Conservation (phyloP, 1,140 invertebrate genomes). For the Cydia pomonella region DNA sequence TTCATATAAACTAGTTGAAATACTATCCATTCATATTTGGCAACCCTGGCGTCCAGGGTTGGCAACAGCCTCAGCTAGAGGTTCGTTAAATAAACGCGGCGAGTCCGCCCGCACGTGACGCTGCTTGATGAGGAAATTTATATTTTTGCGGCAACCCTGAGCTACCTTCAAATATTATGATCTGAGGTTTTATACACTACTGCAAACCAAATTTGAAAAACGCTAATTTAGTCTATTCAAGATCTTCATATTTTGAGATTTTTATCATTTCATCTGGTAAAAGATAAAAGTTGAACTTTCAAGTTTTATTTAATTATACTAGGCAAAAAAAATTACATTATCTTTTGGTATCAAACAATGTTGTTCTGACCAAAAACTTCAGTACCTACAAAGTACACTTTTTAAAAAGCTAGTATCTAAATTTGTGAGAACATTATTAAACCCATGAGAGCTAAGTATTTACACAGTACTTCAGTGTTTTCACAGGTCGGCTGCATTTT, state of each 20-base stretch:
- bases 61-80: constrained; percentile 27
- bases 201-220: too few relatives aligned
- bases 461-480: constrained; percentile 6
- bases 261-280: too few relatives aligned
- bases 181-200: too few relatives aligned
- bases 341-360: too few relatives aligned
- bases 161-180: neutral
- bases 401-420: too few relatives aligned
- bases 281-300: too few relatives aligned
- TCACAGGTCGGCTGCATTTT: constrained; percentile 20
- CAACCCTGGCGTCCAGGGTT: constrained; percentile 8
- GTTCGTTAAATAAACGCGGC: constrained; percentile 38
- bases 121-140: neutral
- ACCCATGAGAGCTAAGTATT: neutral
- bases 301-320: too few relatives aligned
- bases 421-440: neutral
- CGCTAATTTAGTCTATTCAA: too few relatives aligned
- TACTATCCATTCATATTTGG: neutral
- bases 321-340: too few relatives aligned
- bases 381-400: too few relatives aligned
- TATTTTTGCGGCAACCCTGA: constrained; percentile 6
- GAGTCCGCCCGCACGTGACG: constrained; percentile 24
- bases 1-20: neutral
- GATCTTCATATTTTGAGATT: too few relatives aligned
- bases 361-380: too few relatives aligned